Base-by-base conservation (phyloP, 1,140 invertebrate genomes). In the Sinonovacula constricta region DNA sequence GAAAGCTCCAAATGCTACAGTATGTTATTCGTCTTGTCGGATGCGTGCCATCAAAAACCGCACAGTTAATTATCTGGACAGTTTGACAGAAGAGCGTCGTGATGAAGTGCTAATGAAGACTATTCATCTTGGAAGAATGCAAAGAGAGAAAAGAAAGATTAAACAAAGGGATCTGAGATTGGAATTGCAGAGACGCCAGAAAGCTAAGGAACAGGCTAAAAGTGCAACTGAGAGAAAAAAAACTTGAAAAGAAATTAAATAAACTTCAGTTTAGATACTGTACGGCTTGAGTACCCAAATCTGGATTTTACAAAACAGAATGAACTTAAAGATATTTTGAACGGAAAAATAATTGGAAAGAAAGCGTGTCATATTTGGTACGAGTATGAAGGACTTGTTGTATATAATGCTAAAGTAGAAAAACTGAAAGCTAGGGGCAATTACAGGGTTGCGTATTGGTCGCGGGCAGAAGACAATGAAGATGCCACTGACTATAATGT, bases 1-100 rank as follows among this genome's bases (percentile, higher is more conserved):
- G 26, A 54, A 54, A 36, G 56, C 76, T 18, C 74, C 75, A 10
- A 66, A 71, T 69, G 74, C 74, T 34, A 81, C 75, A 3, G 4
- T 81, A 10, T 62, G 60, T 45, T 81, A 31, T 22, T 39, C 79
- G n/a, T 71, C 75, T 0, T 71, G 45, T 15, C 70, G 62, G 51
- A 70, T 81, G 53, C 15, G 80, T 18, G 80, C 79, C 24, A 7
- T 28, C 14, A 81, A 81, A 33, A 81, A 81, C 49, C 62, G 28
- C 5, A 72, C 60, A n/a, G 26, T 72, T 14, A 15, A n/a, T 7
- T 79, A 63, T 31, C 39, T 79, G 15, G 69, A 79, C 15, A 36
- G 26, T 34, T 28, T 72, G 30, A 5, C 14, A 24, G 31, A 53
- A 3, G 49, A 71, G 30, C 15, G 56, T 5, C 62, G 57, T 63